phyloP scores from a whole-genome alignment of 2,888 invertebrate genomes.

The Sarcophaga rosellei region DNA sequence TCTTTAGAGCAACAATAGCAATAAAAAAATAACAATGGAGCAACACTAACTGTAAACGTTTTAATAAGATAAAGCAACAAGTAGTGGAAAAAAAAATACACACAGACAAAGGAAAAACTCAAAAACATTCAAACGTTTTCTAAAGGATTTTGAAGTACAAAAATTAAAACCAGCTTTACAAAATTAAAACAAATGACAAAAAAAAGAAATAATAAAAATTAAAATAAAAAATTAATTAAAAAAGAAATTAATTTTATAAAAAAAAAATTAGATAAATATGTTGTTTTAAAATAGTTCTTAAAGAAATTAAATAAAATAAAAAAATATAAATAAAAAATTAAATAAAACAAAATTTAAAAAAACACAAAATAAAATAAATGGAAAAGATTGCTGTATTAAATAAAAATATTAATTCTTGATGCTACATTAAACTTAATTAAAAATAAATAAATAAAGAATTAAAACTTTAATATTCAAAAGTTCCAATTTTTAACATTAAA shows the following conservation, averaged over 20 bases:
- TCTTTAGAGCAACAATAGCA: not conserved
- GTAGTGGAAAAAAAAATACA: conserved; percentile 17
- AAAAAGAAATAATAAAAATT: not conserved
- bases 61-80: conserved; percentile 53
- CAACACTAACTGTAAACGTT: conserved; percentile 30
- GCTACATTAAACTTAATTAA: not conserved
- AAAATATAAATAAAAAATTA: too few relatives aligned
- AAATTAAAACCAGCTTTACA: not conserved
- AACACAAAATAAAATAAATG: not conserved
- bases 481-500: too few relatives aligned
- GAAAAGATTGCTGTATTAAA: not conserved
- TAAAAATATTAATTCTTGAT: not conserved
- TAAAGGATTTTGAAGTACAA: not conserved
- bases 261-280: not conserved
- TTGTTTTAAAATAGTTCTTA: not conserved
- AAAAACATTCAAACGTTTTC: not conserved
- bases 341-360: too few relatives aligned
- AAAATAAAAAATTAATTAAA: not conserved
- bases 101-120: not conserved
- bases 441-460: not conserved
- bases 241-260: not conserved
- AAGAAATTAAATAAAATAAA: not conserved
- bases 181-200: not conserved
- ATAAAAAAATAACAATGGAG: conserved; percentile 1
- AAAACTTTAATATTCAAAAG: not conserved